These are phyloP conservation scores for Staurois parvus DNA, from an alignment of 2,797 vertebrate species.

Conservation along the genomic window DNA sequence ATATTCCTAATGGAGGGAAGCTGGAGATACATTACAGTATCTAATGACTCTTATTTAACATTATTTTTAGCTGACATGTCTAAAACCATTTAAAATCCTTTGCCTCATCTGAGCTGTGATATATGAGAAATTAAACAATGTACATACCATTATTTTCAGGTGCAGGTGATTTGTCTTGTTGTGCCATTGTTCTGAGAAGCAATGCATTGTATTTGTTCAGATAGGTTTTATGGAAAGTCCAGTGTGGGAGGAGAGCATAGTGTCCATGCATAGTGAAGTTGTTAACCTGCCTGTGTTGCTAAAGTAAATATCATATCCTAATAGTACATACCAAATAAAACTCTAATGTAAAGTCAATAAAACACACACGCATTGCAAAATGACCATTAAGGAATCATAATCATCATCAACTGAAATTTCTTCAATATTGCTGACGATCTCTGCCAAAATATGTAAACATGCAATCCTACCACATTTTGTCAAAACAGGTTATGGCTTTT, in stretches of 20 bases:
- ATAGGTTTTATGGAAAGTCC: slow-evolving; percentile 72
- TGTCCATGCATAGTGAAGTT: slow-evolving; percentile 58
- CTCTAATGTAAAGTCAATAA: slow-evolving; percentile 44
- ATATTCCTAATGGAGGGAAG: too few species aligned
- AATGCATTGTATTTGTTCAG: slow-evolving; percentile 39
- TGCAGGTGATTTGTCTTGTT: slow-evolving; percentile 60
- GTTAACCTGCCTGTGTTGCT: slow-evolving; percentile 76
- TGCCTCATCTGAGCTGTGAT: not conserved
- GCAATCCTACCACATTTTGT: not conserved
- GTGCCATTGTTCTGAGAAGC: slow-evolving; percentile 68
- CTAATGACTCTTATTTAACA: too few species aligned
- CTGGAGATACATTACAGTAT: too few species aligned
- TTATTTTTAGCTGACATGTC: too few species aligned
- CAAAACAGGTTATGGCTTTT: too few species aligned
- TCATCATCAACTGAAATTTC: not conserved
- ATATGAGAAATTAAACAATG: not conserved
- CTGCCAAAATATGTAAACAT: not conserved
- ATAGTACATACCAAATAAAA: slow-evolving; percentile 5
- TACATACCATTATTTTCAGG: slow-evolving; percentile 67
- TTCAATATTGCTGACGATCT: not conserved
- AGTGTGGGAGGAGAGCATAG: slow-evolving; percentile 65
- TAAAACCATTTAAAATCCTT: too few species aligned
- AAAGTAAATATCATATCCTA: slow-evolving; percentile 58
- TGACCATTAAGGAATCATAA: not conserved
- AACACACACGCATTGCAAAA: not conserved